Base-by-base conservation (phyloP, 2,797 vertebrate species). In the Etheostoma perlongum region DNA sequence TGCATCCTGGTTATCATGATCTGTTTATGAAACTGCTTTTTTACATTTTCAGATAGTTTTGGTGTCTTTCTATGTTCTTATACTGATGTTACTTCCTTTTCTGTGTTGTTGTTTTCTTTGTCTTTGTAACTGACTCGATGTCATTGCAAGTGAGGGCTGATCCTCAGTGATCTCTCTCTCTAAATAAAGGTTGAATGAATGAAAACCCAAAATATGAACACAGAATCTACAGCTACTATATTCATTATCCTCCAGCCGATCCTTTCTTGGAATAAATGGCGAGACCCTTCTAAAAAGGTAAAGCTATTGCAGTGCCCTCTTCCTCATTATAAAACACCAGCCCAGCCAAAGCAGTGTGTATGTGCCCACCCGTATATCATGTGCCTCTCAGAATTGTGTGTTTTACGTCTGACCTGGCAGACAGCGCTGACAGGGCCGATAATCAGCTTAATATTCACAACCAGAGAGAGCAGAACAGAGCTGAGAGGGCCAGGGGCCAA, bases 391-490 rank as follows among this genome's bases (percentile, higher is more conserved):
- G 58, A 88, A 85, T 69, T 76, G 54, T 59, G 80, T 30, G 51
- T 79, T 84, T 88, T 69, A 83, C 23, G 55, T 87, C 76, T 88
- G 84, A 89, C 72, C 77, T 65, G 68, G 84, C 84, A 85, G 72
- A 83, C 74, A 51, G 71, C 42, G 82, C 78, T 82, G 78, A 89
- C 85, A 72, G 71, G 74, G 64, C 67, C 66, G 58, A 86, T 89
- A 91, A 91, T 90, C 85, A 72, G 89, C 85, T 92, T 92, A 87
- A 91, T 80, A 81, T 81, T 82, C 77, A 79, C 66, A 83, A 77
- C 70, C 58, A 76, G 61, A 27, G 68, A 72, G 62, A 72, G 52
- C 59, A 54, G 33, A 53, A 23, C 42, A 14, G 58, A 59, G 51
- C 55, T 33, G 57, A 54, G 48, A 67, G 19, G 69, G 65, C 65